Evolutionary conservation across 2,888 invertebrate species (phyloP).

Genomic region (Acanthosepion lycidas): DNA sequence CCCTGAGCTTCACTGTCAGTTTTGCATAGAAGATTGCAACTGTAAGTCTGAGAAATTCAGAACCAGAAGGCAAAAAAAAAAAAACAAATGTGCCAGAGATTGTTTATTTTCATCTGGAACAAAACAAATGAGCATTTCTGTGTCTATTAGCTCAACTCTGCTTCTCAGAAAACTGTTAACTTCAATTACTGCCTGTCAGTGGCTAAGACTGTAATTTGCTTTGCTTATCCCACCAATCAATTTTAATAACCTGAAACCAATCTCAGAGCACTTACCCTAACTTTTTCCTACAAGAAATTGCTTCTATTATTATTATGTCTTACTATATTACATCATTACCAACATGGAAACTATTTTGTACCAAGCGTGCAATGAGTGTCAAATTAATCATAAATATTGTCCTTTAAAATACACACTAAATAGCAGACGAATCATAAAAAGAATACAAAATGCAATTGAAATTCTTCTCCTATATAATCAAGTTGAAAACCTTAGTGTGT

Average conservation of each 20-base stretch:
- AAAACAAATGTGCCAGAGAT: neutral
- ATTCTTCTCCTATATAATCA: no score
- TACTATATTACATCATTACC: neutral
- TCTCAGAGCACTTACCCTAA: neutral
- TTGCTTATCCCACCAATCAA: neutral
- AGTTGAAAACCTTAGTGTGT: no score
- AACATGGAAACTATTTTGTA: neutral
- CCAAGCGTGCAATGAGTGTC: neutral
- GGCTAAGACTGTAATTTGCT: neutral
- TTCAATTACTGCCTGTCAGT: neutral
- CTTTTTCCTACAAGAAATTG: neutral
- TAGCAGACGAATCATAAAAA: no score
- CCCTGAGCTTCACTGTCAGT: neutral
- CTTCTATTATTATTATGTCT: neutral
- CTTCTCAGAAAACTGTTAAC: constrained; percentile 13
- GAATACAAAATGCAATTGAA: no score
- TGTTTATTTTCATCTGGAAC: neutral
- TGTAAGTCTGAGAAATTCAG: neutral
- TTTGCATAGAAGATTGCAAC: neutral
- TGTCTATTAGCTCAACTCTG: neutral
- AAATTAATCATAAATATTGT: no score
- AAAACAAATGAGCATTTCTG: neutral
- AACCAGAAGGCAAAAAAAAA: neutral
- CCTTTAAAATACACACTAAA: no score
- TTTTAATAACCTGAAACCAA: constrained; percentile 9